These are phyloP conservation scores for Patiria miniata DNA, from an alignment of 35 echinoderm and acorn worm species.

Conservation along the genomic window DNA sequence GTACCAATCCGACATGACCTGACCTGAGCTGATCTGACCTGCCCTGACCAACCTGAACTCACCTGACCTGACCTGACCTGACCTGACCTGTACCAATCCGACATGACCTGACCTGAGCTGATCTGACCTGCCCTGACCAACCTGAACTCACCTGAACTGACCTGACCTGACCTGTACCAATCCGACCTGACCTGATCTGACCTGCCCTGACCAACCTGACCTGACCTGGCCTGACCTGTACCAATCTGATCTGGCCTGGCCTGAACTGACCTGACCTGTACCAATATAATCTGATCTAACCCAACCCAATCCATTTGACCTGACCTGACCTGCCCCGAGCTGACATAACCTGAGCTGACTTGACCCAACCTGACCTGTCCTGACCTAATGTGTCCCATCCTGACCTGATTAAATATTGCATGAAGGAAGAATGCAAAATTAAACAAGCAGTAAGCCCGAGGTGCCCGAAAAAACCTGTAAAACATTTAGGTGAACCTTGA, in stretches of 20 bases:
- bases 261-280: neutral
- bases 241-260: neutral
- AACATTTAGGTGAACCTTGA: too few species aligned
- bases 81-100: neutral
- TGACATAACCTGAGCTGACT: slow-evolving; percentile 16
- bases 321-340: slow-evolving; percentile 15
- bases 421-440: too few species aligned
- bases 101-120: neutral
- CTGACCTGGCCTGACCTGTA: neutral
- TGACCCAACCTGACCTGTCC: neutral
- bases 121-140: neutral
- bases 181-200: neutral
- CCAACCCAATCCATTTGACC: neutral
- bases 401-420: too few species aligned
- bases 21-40: neutral
- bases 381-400: neutral
- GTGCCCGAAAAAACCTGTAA: too few species aligned
- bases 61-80: neutral
- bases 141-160: neutral
- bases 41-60: neutral
- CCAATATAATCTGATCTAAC: neutral
- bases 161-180: neutral
- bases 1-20: neutral
- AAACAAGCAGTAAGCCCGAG: too few species aligned
- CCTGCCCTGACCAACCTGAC: neutral